These are phyloP conservation scores for Drosophila punjabiensis DNA, from an alignment of 1,140 invertebrate genomes.

Conservation along the genomic window DNA sequence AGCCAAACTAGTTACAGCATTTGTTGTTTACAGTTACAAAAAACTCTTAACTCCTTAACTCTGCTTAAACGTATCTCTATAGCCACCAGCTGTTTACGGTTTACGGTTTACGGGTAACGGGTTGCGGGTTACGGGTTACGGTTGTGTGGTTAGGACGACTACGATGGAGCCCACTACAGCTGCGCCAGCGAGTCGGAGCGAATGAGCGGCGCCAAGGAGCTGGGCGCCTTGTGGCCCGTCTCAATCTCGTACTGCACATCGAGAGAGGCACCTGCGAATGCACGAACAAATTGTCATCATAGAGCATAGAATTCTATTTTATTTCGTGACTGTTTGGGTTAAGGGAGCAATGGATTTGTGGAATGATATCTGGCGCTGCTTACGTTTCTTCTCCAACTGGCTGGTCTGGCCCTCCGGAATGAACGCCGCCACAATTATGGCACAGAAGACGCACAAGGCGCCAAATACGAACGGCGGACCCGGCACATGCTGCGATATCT, in stretches of 20 bases:
- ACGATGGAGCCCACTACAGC: slow-evolving; percentile 86
- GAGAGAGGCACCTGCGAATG: slow-evolving; percentile 88
- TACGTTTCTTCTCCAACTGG: slow-evolving; percentile 85
- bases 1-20: slow-evolving; percentile 79
- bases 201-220: slow-evolving; percentile 92
- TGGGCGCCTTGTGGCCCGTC: slow-evolving; percentile 90
- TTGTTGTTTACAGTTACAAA: slow-evolving; percentile 62
- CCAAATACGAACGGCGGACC: slow-evolving; percentile 99
- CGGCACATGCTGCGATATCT: slow-evolving; percentile 91
- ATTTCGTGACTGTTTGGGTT: slow-evolving; percentile 6
- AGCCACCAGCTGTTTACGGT: slow-evolving; percentile 51
- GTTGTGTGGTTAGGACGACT: slow-evolving; percentile 31
- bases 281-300: slow-evolving; percentile 17
- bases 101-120: slow-evolving; percentile 28
- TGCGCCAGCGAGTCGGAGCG: slow-evolving; percentile 90
- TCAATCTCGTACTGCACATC: slow-evolving; percentile 93
- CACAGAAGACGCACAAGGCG: slow-evolving; percentile 97
- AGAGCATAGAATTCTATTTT: background rate
- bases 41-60: slow-evolving; percentile 48
- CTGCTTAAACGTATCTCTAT: slow-evolving; percentile 60
- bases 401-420: slow-evolving; percentile 91
- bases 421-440: slow-evolving; percentile 96
- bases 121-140: slow-evolving; percentile 19
- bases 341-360: background rate
- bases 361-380: slow-evolving; percentile 26